Base-by-base conservation (phyloP, 2,888 invertebrate genomes). In the Drepanosiphum platanoidis region DNA sequence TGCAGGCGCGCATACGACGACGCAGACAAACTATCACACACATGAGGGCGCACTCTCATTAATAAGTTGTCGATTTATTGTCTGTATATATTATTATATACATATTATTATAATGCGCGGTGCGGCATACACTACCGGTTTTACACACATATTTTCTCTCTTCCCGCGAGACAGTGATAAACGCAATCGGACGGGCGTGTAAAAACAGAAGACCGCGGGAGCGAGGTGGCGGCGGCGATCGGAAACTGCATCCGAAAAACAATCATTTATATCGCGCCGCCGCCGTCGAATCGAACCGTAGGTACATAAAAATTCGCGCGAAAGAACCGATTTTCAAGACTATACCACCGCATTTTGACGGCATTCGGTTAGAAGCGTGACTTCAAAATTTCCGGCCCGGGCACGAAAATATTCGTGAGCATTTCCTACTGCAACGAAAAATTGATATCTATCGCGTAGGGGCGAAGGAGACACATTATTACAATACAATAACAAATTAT, bases 51-150 rank as follows among this genome's bases (percentile, higher is more conserved):
- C 42, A 66, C 66, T 72, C 82, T 72, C 82, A 74, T 82, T 82
- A 82, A 82, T 82, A 82, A 82, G 72, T 72, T 64, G 72, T 82
- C 82, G 82, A 82, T 82, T 82, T 82, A 82, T 82, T 61, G 64
- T 68, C 79, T 1, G 78, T 39, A 36, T 75, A 34, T 74, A 32
- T 11, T 34, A 36, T 39, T 30, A 27, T 71, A 30, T 42, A 71
- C 68, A 36, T n/a, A 9, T n/a, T 58, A 34, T 22, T 46, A 72
- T 46, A 46, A 30, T 42, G 18, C 36, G 36, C 27, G n/a, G 42
- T 15, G 18, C 39, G 42, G 13, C 18, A 68, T 34, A 52, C 52
- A 68, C 82, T 82, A 82, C 82, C 82, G 64, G 82, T 82, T 82
- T 82, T 82, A 82, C 74, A 64, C 74, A 64, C 82, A 36, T 58